phyloP scores from a whole-genome alignment of 2,888 invertebrate genomes.

The Rhimphoctona megacephalus region DNA sequence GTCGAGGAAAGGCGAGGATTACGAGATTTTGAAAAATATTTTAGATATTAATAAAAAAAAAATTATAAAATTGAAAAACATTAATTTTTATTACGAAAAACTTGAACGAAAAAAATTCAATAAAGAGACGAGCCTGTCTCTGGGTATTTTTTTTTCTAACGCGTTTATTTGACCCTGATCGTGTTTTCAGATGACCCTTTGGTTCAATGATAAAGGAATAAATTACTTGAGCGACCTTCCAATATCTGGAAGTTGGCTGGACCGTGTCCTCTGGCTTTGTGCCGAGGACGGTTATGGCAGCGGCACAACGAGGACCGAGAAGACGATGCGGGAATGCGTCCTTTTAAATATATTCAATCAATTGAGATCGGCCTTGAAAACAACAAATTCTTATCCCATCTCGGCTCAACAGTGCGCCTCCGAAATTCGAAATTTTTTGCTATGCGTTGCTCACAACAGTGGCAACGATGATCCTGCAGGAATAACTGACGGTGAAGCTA shows the following conservation, averaged over 20 bases:
- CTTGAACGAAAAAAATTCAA: neutral
- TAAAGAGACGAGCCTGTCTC: constrained; percentile 12
- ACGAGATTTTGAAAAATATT: constrained; percentile 27
- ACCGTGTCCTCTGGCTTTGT: constrained; percentile 80
- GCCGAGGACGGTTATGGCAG: constrained; percentile 72
- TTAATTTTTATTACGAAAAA: neutral
- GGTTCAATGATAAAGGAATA: constrained; percentile 78
- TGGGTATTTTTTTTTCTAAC: neutral
- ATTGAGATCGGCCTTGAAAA: constrained; percentile 75
- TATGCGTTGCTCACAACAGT: constrained; percentile 69
- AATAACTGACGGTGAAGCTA: constrained; percentile 74
- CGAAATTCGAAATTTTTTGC: constrained; percentile 69
- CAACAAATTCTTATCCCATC: constrained; percentile 71
- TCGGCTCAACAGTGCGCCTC: constrained; percentile 68
- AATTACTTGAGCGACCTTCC: constrained; percentile 74
- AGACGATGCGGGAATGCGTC: constrained; percentile 78
- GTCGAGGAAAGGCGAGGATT: constrained; percentile 77
- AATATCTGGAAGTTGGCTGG: constrained; percentile 74
- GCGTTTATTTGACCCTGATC: constrained; percentile 51
- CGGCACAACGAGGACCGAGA: constrained; percentile 71
- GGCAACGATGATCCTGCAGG: constrained; percentile 34
- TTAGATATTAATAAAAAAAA: neutral
- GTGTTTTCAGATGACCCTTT: constrained; percentile 77
- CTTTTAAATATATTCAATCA: constrained; percentile 79
- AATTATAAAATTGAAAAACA: neutral